These are phyloP conservation scores for Thalassoma bifasciatum DNA, from an alignment of 2,113 vertebrate genomes.

Conservation along the genomic window DNA sequence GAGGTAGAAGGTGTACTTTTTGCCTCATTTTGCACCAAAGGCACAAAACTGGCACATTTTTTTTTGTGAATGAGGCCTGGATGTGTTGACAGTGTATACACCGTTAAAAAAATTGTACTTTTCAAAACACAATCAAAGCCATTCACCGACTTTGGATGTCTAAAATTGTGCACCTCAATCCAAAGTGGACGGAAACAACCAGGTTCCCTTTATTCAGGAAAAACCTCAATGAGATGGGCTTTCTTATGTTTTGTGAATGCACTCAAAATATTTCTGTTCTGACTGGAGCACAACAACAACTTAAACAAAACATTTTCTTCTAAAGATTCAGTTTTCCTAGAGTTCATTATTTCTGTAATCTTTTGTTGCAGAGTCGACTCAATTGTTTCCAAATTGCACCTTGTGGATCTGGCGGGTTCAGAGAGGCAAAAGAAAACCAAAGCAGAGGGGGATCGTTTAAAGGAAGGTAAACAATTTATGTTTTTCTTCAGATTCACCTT, in stretches of 20 bases:
- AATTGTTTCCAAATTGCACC: constrained; percentile 89
- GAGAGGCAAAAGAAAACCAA: constrained; percentile 99
- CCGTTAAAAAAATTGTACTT: too few species aligned
- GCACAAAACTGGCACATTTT: too few species aligned
- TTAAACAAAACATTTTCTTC: too few species aligned
- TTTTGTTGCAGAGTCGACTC: constrained; percentile 70
- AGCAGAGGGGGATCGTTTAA: constrained; percentile 94
- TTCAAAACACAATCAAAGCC: neutral
- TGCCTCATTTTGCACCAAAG: too few species aligned
- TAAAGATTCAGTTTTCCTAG: neutral
- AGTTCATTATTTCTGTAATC: neutral
- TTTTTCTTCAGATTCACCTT: neutral
- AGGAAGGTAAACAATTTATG: constrained; percentile 87
- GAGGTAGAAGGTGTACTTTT: too few species aligned
- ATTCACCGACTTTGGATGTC: neutral
- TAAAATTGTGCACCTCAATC: neutral
- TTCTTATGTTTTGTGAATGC: neutral
- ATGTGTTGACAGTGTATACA: too few species aligned
- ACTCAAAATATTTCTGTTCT: neutral
- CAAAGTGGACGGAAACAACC: neutral
- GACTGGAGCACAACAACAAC: too few species aligned
- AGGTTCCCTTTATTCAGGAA: neutral
- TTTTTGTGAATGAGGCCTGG: too few species aligned
- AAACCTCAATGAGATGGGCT: too few species aligned
- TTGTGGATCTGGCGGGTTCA: constrained; percentile 97